phyloP scores from a whole-genome alignment of 2,113 vertebrate species.

The Myrmecophaga tridactyla region DNA sequence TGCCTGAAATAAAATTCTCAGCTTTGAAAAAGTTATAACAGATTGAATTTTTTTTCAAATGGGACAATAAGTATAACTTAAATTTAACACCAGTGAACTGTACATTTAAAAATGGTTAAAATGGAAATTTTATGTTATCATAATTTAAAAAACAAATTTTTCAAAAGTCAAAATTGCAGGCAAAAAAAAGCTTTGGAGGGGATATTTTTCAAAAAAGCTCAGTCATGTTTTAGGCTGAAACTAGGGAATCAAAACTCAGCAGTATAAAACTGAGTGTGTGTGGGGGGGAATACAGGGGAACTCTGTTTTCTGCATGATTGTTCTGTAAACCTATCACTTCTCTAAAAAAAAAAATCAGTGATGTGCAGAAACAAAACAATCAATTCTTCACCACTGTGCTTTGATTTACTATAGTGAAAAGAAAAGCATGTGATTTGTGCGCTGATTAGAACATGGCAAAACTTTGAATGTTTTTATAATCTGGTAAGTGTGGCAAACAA shows the following conservation, averaged over 20 bases:
- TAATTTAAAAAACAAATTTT: no score
- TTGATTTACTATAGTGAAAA: background rate
- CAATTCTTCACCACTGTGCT: background rate
- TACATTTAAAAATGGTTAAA: no score
- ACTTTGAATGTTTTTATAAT: background rate
- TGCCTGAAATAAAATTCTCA: slow-evolving; percentile 10
- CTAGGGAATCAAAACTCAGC: slow-evolving; percentile 1
- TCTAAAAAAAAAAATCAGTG: background rate
- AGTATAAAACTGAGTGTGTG: no score
- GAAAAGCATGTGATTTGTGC: background rate
- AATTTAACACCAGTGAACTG: background rate
- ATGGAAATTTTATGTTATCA: no score
- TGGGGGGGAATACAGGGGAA: no score
- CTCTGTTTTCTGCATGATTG: no score
- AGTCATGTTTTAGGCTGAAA: background rate
- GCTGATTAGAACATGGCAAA: background rate
- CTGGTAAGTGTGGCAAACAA: background rate
- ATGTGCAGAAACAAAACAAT: background rate
- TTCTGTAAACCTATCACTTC: no score
- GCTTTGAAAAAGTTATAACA: background rate
- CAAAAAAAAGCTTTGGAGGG: background rate
- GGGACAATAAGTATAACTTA: background rate
- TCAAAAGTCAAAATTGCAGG: background rate
- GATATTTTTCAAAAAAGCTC: slow-evolving; percentile 8
- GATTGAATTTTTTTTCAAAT: background rate